Percentiles rank a stretch among this genome's conserved stretches.
Conservation (phyloP, 2,113 vertebrate species). For the Coregonus clupeaformis region DNA sequence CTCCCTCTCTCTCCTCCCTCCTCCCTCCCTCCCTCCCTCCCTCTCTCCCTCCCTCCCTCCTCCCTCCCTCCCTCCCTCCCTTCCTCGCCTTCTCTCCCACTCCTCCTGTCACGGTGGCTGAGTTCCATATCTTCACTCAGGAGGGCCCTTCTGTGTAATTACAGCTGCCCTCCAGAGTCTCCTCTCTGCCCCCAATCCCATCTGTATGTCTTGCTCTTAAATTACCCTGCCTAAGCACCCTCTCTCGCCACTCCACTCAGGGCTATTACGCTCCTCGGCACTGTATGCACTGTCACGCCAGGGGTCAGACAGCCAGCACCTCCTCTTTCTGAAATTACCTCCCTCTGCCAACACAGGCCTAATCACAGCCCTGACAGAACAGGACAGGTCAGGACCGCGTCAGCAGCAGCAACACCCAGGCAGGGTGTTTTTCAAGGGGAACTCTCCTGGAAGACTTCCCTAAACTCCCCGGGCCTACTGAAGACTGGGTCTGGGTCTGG, state of each 20-base stretch:
- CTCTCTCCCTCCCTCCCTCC: background rate
- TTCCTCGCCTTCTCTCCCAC: constrained; percentile 17
- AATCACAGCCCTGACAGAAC: no score
- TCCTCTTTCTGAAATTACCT: constrained; percentile 66
- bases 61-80: constrained; percentile 2
- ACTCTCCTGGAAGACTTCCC: constrained; percentile 27
- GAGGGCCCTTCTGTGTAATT: constrained; percentile 74
- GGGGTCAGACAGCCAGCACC: constrained; percentile 50
- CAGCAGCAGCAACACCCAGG: constrained; percentile 15
- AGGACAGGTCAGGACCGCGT: no score
- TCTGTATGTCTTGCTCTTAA: constrained; percentile 68
- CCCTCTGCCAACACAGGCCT: constrained; percentile 43
- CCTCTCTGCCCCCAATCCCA: constrained; percentile 67
- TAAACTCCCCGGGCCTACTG: constrained; percentile 19
- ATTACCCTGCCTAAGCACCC: constrained; percentile 70
- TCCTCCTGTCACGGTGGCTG: constrained; percentile 46
- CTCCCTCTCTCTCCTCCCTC: no score
- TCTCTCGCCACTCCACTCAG: constrained; percentile 47
- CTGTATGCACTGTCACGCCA: constrained; percentile 39
- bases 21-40: constrained; percentile 1
- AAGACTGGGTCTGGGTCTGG: background rate
- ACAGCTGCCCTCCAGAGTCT: constrained; percentile 64
- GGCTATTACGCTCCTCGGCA: constrained; percentile 52
- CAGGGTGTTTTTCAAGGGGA: constrained; percentile 32
- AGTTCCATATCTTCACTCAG: constrained; percentile 62